These are phyloP conservation scores for Acanthococcus lagerstroemiae DNA, from an alignment of 2,888 invertebrate species.

Conservation along the genomic window DNA sequence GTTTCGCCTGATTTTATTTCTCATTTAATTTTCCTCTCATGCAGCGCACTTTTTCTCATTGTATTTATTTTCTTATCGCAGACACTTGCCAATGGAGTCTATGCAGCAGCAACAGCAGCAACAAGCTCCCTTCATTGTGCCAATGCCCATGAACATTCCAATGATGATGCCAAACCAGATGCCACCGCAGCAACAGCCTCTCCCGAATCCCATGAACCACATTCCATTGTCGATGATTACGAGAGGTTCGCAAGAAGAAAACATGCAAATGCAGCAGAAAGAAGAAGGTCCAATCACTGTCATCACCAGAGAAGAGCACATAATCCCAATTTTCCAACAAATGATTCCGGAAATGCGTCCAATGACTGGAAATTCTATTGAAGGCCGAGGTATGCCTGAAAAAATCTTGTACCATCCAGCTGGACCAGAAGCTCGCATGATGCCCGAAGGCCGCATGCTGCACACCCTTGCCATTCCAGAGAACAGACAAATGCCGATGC, in stretches of 20 bases:
- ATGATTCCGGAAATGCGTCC: conserved; percentile 33
- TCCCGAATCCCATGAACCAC: conserved; percentile 34
- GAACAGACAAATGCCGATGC: conserved; percentile 14
- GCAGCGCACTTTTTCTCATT: not conserved
- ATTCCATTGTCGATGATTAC: conserved; percentile 33
- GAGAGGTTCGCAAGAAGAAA: conserved; percentile 17
- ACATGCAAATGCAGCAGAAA: conserved; percentile 43
- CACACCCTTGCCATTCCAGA: conserved; percentile 39
- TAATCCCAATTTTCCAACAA: conserved; percentile 36
- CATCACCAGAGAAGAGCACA: conserved; percentile 36
- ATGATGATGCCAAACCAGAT: conserved; percentile 36
- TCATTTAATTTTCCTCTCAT: too few species aligned
- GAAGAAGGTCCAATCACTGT: conserved; percentile 36
- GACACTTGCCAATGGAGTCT: conserved; percentile 47
- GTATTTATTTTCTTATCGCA: too few species aligned
- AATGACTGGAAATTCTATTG: conserved; percentile 32
- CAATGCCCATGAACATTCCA: conserved; percentile 30
- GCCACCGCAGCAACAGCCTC: conserved; percentile 34
- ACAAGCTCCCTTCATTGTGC: conserved; percentile 31
- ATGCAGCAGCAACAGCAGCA: conserved; percentile 42
- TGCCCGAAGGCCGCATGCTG: conserved; percentile 8
- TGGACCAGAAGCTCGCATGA: conserved; percentile 25
- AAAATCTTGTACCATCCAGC: conserved; percentile 32
- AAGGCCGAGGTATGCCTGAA: conserved; percentile 27
- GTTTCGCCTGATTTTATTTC: too few species aligned